Base-by-base conservation (phyloP, 2,113 vertebrate species). In the Agapornis roseicollis region DNA sequence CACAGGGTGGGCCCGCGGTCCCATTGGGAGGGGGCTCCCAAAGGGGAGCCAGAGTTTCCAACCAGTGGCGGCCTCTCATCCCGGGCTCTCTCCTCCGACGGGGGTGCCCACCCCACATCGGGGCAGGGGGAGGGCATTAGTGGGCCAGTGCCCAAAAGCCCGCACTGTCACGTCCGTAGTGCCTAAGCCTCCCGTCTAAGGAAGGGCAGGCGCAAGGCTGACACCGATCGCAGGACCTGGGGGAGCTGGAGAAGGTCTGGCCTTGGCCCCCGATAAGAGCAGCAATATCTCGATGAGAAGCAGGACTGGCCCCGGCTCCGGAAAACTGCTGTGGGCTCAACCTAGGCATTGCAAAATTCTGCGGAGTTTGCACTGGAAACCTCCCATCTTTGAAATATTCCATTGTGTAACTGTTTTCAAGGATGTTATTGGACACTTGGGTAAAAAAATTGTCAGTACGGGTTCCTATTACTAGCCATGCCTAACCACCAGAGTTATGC, bases 391-490 rank as follows among this genome's bases (percentile, higher is more conserved):
- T 4, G 17, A 44, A 83, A 66, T 23, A 4, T 13, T 46, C 28
- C 6, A 0, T 9, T 23, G 42, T 4, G 6, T 24, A 18, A 87
- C 46, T 2, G 7, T 7, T 68, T 71, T 74, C 8, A 16, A 39
- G n/a, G 11, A 39, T 39, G 35, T 10, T 60, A 3, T 0, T 17
- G 73, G 41, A 35, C 8, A 1, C 37, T 33, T 1, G 7, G 5
- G 19, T 25, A 13, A 64, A n/a, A 49, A 53, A 58, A 35, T 18
- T 4, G n/a, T 29, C 28, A 7, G 0, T 42, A 25, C 4, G 17
- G 35, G 37, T 53, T 71, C 42, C 29, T 24, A 2, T 23, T 73
- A 31, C 55, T 15, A 17, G 77, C 46, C 42, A 2, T n/a, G 27
- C 11, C 49, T 49, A 8, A 71, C 37, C 46, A 58, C 5, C 39